These are phyloP conservation scores for Acanthacorydalis orientalis DNA, from an alignment of 2,888 invertebrate genomes.

Conservation along the genomic window DNA sequence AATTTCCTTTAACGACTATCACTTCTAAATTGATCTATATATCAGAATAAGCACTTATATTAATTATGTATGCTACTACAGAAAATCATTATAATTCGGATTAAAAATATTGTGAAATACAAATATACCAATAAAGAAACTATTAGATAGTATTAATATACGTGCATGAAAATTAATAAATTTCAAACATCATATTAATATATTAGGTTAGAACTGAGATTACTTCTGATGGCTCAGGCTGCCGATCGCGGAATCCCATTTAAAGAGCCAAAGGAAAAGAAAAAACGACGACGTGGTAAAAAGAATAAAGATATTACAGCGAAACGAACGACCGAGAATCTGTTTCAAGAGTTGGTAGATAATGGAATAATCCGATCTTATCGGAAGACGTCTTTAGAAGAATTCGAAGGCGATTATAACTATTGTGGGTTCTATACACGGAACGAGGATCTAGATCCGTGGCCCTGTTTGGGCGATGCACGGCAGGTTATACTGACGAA, in stretches of 20 bases:
- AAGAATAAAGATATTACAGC: conserved; percentile 44
- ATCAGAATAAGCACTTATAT: no score
- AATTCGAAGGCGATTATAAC: conserved; percentile 53
- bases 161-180: no score
- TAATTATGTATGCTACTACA: no score
- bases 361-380: conserved; percentile 50
- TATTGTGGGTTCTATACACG: conserved; percentile 38
- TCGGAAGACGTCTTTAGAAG: conserved; percentile 37
- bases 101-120: no score
- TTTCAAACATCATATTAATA: neutral
- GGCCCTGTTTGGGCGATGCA: conserved; percentile 40
- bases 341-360: conserved; percentile 55
- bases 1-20: no score
- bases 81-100: no score
- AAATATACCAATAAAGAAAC: no score
- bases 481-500: conserved; percentile 39
- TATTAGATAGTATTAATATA: neutral
- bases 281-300: conserved; percentile 7
- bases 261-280: neutral
- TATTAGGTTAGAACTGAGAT: conserved; percentile 27
- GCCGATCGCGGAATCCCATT: neutral
- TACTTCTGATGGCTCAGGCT: conserved; percentile 28
- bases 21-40: no score
- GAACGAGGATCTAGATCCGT: conserved; percentile 25
- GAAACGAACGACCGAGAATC: conserved; percentile 39